Percentiles rank a stretch among this genome's conserved stretches.
Evolutionary conservation across 2,797 vertebrate species (phyloP).

Genomic region (Schizopygopsis malacanthus): DNA sequence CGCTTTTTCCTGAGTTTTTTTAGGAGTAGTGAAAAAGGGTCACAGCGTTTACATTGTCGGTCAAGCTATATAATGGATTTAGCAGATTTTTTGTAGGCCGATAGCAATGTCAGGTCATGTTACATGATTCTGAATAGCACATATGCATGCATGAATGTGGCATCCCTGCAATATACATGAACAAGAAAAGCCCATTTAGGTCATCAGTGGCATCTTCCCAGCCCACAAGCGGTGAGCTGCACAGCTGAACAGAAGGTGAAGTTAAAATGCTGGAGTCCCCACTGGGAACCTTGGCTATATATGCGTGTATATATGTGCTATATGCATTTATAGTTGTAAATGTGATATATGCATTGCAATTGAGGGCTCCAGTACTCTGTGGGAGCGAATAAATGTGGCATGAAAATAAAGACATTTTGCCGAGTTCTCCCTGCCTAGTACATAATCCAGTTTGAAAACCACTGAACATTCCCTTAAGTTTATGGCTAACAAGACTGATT

Average conservation of each 20-base stretch:
- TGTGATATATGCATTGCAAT: not conserved
- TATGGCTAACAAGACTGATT: not conserved
- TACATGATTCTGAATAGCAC: constrained; percentile 60
- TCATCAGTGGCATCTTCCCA: constrained; percentile 53
- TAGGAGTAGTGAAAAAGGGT: not conserved
- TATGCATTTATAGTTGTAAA: not conserved
- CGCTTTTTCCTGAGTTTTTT: not conserved
- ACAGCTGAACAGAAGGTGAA: not conserved
- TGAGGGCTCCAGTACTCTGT: not conserved
- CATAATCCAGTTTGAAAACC: constrained; percentile 10
- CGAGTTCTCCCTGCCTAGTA: not conserved
- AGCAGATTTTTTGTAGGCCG: not conserved
- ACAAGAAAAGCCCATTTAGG: constrained; percentile 75
- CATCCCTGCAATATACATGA: constrained; percentile 53
- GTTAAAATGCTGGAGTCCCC: not conserved
- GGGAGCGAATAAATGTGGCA: not conserved
- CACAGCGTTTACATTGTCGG: not conserved
- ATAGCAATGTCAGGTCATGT: constrained; percentile 19
- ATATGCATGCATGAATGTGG: constrained; percentile 55
- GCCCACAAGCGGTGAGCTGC: constrained; percentile 60
- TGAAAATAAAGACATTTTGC: not conserved
- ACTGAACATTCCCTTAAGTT: constrained; percentile 5
- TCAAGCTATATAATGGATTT: constrained; percentile 10
- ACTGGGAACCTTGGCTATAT: not conserved
- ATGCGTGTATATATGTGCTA: not conserved